These are phyloP conservation scores for Euborellia annulipes DNA, from an alignment of 1,140 invertebrate species.

Conservation along the genomic window DNA sequence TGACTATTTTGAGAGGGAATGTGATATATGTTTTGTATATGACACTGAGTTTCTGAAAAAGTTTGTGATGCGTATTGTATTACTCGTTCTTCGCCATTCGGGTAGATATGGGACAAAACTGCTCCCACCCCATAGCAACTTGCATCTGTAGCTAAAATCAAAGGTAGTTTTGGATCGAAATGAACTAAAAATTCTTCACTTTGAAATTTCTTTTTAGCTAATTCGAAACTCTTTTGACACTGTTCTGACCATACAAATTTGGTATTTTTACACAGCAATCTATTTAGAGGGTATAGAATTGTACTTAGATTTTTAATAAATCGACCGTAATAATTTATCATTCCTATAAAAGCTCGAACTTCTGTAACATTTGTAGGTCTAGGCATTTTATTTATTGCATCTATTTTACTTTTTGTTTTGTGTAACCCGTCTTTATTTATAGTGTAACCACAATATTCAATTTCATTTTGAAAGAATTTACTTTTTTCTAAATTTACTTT, in stretches of 20 bases:
- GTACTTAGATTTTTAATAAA: constrained; percentile 15
- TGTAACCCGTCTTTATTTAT: constrained; percentile 17
- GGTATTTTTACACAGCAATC: constrained; percentile 15
- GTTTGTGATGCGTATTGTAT: too few relatives aligned
- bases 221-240: constrained; percentile 16
- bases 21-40: too few relatives aligned
- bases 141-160: too few relatives aligned
- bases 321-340: constrained; percentile 20
- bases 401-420: constrained; percentile 10
- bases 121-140: too few relatives aligned
- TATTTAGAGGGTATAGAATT: constrained; percentile 14
- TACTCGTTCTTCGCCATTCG: too few relatives aligned
- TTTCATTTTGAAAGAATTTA: constrained; percentile 14
- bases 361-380: constrained; percentile 11
- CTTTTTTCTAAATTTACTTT: constrained; percentile 14
- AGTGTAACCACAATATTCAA: constrained; percentile 19
- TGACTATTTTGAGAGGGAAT: too few relatives aligned
- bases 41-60: too few relatives aligned
- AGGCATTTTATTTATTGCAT: constrained; percentile 14
- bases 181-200: too few relatives aligned
- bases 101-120: too few relatives aligned
- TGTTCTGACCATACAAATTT: constrained; percentile 15
- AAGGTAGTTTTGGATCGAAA: too few relatives aligned
- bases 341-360: constrained; percentile 16
- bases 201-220: constrained; percentile 18